Base-by-base conservation (phyloP, 2,797 vertebrate genomes). In the Aplochiton taeniatus region DNA sequence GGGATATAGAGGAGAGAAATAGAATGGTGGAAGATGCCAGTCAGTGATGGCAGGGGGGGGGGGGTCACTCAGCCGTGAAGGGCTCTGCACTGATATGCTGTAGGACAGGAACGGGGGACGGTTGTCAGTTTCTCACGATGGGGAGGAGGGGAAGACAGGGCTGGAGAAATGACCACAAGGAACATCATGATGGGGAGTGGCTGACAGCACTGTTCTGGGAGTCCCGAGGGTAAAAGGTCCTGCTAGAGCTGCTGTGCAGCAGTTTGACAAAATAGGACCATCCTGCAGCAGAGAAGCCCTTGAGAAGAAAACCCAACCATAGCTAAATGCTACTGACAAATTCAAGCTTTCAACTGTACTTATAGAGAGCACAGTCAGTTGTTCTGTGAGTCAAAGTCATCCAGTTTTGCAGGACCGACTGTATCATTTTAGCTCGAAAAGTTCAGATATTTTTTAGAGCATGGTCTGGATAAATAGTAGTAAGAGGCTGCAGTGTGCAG, bases 1-100 rank as follows among this genome's bases (percentile, higher is more conserved):
- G 9, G 1, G 10, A 56, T 13, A 56, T 55, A 41, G 11, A 55
- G 17, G 51, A 58, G 45, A 17, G 53, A 4, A 52, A 59, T 59
- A 61, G 31, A 57, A 0, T 9, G 63, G 11, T 12, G 53, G 52
- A 18, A 63, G 68, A 13, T 12, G 72, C 58, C 57, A 79, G 71
- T 80, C 75, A 81, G 67, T 75, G 79, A 78, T 72, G 73, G 76
- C 65, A 74, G 80, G 72, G 61, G 49, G 73, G 46, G 74, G 76
- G 45, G 45, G 78, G 43, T 76, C 76, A 66, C 41, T 85, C 78
- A 69, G 67, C 76, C 64, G 47, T 90, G 78, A 89, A 85, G 74
- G 75, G 69, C 81, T 80, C 19, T 44, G 53, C 65, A 64, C 64
- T 55, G 55, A 62, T 31, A 31, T 31, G 31, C 31, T 31, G 31